phyloP scores from a whole-genome alignment of 2,113 vertebrate genomes.

The Ailuropoda melanoleuca region DNA sequence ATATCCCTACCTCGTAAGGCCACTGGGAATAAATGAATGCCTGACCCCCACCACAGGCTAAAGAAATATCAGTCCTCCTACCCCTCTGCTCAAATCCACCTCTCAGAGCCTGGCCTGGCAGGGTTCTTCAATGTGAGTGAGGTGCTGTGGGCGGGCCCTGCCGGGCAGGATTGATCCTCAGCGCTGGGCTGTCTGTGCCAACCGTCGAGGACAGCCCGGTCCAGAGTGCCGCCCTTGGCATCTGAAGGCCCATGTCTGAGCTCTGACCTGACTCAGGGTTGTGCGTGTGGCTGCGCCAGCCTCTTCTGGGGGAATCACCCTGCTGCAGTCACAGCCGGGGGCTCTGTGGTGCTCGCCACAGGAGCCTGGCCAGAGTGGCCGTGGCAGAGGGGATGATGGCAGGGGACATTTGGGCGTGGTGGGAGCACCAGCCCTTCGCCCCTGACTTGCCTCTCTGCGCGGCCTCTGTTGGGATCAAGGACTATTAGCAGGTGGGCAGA shows the following conservation, averaged over 20 bases:
- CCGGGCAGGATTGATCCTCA: background rate
- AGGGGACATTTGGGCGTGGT: rapidly evolving
- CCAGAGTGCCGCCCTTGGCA: background rate
- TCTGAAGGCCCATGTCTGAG: background rate
- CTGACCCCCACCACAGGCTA: background rate
- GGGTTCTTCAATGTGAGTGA: background rate
- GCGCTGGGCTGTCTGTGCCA: rapidly evolving
- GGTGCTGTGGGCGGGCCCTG: rapidly evolving
- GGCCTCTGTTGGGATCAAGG: background rate
- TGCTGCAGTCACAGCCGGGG: background rate
- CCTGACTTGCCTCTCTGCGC: rapidly evolving
- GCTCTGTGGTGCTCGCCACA: background rate
- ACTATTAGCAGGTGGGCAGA: background rate
- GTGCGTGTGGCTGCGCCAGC: background rate
- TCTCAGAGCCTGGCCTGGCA: background rate
- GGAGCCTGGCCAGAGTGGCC: background rate
- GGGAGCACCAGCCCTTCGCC: rapidly evolving
- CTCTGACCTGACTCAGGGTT: background rate
- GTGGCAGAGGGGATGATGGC: rapidly evolving
- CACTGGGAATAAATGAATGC: background rate
- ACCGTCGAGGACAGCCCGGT: background rate
- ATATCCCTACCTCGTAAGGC: background rate
- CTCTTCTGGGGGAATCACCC: background rate
- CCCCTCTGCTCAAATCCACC: background rate
- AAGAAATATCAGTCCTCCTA: background rate